Conservation (phyloP, 2,113 vertebrate genomes). For the Hirundichthys speculiger region DNA sequence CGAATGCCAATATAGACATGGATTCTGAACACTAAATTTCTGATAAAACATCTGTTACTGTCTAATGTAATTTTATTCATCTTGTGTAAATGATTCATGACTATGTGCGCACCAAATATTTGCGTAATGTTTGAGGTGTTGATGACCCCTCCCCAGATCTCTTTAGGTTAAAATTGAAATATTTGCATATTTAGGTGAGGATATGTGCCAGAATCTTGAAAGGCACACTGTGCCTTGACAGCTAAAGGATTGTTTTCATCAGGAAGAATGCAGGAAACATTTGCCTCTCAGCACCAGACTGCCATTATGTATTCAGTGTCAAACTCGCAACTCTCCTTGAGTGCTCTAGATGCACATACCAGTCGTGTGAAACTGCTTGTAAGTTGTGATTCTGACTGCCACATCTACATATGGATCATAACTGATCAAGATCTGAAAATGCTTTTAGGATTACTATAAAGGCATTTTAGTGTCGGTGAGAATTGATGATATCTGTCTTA, state of each 20-base stretch:
- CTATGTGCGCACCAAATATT: neutral
- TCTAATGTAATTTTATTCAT: too few relatives aligned
- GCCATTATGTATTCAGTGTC: conserved; percentile 39
- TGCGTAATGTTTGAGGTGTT: too few relatives aligned
- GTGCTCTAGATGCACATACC: neutral
- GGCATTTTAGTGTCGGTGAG: neutral
- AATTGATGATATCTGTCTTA: neutral
- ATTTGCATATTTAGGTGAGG: neutral
- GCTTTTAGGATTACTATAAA: conserved; percentile 22
- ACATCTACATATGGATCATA: neutral
- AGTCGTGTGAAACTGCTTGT: neutral
- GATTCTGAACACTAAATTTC: too few relatives aligned
- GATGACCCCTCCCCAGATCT: neutral
- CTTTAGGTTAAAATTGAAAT: neutral
- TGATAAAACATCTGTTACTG: too few relatives aligned
- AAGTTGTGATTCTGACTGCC: neutral
- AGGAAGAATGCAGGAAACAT: conserved; percentile 15
- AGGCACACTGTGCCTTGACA: neutral
- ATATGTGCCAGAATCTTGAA: neutral
- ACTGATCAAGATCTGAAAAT: neutral
- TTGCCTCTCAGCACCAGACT: conserved; percentile 26
- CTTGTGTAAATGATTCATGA: neutral
- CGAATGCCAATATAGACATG: too few relatives aligned
- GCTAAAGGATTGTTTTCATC: neutral
- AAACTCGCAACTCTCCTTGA: neutral